Evolutionary conservation across 2,888 invertebrate species (phyloP).

Genomic region (Cephus sareptanus): DNA sequence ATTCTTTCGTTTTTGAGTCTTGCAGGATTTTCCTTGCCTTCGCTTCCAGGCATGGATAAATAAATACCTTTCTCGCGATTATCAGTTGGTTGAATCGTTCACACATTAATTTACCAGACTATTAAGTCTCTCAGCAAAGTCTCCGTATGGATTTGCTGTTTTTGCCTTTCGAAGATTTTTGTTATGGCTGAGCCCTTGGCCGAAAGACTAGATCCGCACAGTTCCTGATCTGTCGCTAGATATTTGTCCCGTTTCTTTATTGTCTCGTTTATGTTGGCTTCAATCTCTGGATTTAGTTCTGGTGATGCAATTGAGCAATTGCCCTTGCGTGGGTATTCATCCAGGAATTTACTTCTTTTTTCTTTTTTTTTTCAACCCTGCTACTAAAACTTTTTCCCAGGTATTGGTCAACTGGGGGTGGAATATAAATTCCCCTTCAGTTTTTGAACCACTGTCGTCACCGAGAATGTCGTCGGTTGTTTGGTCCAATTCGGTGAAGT

Average conservation of each 20-base stretch:
- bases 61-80: conserved; percentile 26
- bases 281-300: conserved; percentile 26
- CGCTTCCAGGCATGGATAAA: conserved; percentile 27
- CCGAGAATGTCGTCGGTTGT: too few relatives aligned
- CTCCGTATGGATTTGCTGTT: not conserved
- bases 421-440: too few relatives aligned
- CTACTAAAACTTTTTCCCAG: too few relatives aligned
- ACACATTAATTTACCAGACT: conserved; percentile 21
- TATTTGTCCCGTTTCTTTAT: conserved; percentile 30
- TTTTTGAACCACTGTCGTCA: too few relatives aligned
- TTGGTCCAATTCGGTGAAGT: too few relatives aligned
- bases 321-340: conserved; percentile 26
- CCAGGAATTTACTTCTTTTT: too few relatives aligned
- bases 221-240: conserved; percentile 27
- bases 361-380: too few relatives aligned
- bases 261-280: conserved; percentile 24
- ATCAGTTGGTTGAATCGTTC: conserved; percentile 20
- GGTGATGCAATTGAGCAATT: conserved; percentile 29
- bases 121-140: conserved; percentile 18
- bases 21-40: conserved; percentile 25
- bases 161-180: conserved; percentile 19
- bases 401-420: too few relatives aligned
- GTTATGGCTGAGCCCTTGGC: conserved; percentile 8
- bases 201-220: conserved; percentile 24
- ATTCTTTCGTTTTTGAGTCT: conserved; percentile 18